These are phyloP conservation scores for Nemopilema nomurai DNA, from an alignment of 30 jellyfish, hydroid and myxozoan species.

Conservation along the genomic window DNA sequence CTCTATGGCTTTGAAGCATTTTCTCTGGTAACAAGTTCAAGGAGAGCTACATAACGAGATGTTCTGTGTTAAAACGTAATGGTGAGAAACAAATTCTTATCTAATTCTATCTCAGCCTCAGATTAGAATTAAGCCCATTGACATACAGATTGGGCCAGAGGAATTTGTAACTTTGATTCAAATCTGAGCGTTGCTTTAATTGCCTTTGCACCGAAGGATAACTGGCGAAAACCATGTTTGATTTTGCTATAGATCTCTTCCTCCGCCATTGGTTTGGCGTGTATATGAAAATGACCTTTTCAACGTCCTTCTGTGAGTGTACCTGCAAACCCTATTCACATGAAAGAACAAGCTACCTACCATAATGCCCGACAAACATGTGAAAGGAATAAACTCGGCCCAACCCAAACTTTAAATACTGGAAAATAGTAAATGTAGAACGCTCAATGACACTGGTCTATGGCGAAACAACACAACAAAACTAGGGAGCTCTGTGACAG, in stretches of 20 bases:
- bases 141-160: background rate
- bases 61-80: background rate
- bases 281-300: constrained; percentile 47
- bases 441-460: background rate
- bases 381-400: background rate
- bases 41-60: too few species aligned
- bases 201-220: background rate
- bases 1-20: background rate
- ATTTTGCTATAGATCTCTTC: background rate
- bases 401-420: background rate
- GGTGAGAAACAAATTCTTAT: background rate
- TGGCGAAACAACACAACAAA: background rate
- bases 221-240: background rate
- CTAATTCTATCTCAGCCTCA: background rate
- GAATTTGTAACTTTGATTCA: background rate
- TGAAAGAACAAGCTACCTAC: constrained; percentile 60
- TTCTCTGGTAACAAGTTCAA: background rate
- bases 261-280: constrained; percentile 25
- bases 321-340: constrained; percentile 67
- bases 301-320: constrained; percentile 43
- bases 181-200: background rate
- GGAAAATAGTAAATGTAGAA: background rate
- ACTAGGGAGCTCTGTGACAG: background rate
- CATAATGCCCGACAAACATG: constrained; percentile 15
- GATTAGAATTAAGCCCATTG: background rate